phyloP scores from a whole-genome alignment of 2,797 vertebrate species.

The Telmatherina bonti region DNA sequence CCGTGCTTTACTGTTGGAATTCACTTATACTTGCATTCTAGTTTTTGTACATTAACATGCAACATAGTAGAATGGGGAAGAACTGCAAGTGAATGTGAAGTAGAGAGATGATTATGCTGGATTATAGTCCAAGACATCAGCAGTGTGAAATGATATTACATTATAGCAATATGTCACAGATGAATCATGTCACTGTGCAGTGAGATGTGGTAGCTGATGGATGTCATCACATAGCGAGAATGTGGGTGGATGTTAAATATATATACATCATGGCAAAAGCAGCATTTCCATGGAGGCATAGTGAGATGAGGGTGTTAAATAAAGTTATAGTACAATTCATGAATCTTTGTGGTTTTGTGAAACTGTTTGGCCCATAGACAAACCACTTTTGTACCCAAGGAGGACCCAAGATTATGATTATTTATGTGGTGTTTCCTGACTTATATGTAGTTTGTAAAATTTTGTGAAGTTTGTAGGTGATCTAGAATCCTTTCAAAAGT shows the following conservation, averaged over 20 bases:
- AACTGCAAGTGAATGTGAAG: not conserved
- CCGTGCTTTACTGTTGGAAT: not conserved
- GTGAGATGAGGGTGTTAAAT: not conserved
- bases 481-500: not conserved
- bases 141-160: not conserved
- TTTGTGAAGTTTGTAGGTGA: not conserved
- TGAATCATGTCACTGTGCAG: not conserved
- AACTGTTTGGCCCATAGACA: not conserved
- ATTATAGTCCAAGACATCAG: not conserved
- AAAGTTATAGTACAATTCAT: not conserved
- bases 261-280: not conserved
- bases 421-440: not conserved
- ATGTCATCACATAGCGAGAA: too few relatives aligned
- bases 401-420: not conserved
- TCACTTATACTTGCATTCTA: not conserved
- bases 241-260: not conserved
- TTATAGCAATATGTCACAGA: not conserved
- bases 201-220: not conserved
- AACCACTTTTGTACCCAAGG: not conserved
- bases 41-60: not conserved
- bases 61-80: not conserved
- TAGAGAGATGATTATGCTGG: not conserved
- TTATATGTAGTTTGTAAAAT: not conserved
- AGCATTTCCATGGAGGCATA: not conserved
- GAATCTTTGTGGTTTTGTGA: not conserved